Base-by-base conservation (phyloP, 2,113 vertebrate species). In the Chlorocebus sabaeus region DNA sequence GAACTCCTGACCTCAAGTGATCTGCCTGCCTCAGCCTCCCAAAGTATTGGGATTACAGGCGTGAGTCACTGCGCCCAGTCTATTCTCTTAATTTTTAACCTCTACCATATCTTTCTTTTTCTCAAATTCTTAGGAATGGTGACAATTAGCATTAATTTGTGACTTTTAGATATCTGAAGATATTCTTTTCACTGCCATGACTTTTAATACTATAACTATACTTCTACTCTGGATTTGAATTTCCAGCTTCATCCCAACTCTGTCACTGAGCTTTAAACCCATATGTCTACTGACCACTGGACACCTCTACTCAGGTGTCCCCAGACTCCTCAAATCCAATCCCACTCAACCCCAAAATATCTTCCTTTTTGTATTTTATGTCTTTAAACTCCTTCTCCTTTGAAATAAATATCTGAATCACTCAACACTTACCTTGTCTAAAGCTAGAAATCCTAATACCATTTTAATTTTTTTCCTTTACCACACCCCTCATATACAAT, bases 401-500 rank as follows among this genome's bases (percentile, higher is more conserved):
- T 57, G 35, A 57, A 72, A 59, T 55, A 45, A 67, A 30, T 88
- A 17, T 93, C 67, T 78, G 43, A 72, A 38, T 27, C 17, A 35
- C 17, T 40, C 32, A 79, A 45, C 17, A 4, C 10, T 38, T 59
- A 52, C 3, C 25, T 43, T 55, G 1, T 27, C n/a, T 18, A 27
- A 68, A 48, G 6, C 59, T 67, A 40, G 23, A 72, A 52, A 55
- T 2, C 22, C 27, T 43, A 12, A 40, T 35, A 6, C 2, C 12
- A 38, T 27, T 40, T 68, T 72, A 43, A 23, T 16, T 38, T 64
- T 13, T 32, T 57, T 17, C 75, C 1, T 50, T 45, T 55, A 35
- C 18, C n/a, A 61, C 2, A 10, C 18, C 1, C 1, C 16, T 57
- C 43, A 40, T 22, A 27, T 4, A 16, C 0, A 68, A 7, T 59